A percentile compares a stretch with the other conserved stretches of the same genome.
phyloP scores from a whole-genome alignment of 2,797 vertebrate genomes.

The Carapus acus region DNA sequence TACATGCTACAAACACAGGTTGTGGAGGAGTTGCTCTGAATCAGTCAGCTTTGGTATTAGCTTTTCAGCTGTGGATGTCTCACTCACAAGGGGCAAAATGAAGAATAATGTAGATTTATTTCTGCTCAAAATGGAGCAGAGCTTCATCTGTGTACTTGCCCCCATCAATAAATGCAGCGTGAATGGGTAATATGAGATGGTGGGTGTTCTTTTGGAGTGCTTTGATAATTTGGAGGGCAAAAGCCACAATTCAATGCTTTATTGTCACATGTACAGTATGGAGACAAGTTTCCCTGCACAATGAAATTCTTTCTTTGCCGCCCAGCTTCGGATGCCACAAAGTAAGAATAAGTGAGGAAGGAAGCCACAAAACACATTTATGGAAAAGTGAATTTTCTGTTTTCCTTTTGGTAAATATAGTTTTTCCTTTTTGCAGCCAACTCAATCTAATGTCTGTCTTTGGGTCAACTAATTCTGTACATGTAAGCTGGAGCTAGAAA shows the following conservation, averaged over 20 bases:
- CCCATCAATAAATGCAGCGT: constrained; percentile 39
- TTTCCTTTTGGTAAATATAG: constrained; percentile 24
- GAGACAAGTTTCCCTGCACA: too few relatives aligned
- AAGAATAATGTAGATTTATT: constrained; percentile 57
- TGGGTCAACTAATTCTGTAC: constrained; percentile 24
- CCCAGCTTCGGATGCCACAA: too few relatives aligned
- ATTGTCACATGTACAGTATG: too few relatives aligned
- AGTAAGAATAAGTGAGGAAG: too few relatives aligned
- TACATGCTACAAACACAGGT: constrained; percentile 33
- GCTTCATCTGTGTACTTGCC: constrained; percentile 44
- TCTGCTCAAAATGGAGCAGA: constrained; percentile 34
- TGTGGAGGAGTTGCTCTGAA: constrained; percentile 5
- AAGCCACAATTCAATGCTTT: too few relatives aligned
- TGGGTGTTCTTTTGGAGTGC: constrained; percentile 12
- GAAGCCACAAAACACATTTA: constrained; percentile 53
- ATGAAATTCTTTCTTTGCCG: too few relatives aligned
- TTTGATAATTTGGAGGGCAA: constrained; percentile 22
- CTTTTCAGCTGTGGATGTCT: constrained; percentile 49
- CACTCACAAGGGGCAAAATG: constrained; percentile 51
- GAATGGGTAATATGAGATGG: constrained; percentile 50
- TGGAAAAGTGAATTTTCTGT: constrained; percentile 18
- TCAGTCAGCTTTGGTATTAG: constrained; percentile 20
- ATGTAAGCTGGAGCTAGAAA: constrained; percentile 15
- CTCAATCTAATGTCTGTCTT: constrained; percentile 27
- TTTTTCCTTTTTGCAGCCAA: constrained; percentile 14